Evolutionary conservation across 2,888 invertebrate species (phyloP).

Genomic region (Thalpophila matura): DNA sequence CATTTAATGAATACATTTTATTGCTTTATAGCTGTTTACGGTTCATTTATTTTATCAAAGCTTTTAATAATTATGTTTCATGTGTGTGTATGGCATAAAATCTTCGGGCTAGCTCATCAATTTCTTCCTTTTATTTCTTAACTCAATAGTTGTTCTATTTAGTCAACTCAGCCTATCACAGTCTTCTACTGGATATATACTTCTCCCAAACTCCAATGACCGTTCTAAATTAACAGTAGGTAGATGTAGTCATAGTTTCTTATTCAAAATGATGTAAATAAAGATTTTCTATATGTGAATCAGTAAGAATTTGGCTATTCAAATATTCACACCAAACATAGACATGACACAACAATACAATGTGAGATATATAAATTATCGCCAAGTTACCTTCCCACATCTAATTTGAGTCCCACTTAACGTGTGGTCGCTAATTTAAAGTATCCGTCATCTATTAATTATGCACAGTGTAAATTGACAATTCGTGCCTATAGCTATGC

Average conservation of each 20-base stretch:
- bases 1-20: too few species aligned
- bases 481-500: not conserved
- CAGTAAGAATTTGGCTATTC: not conserved
- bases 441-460: conserved; percentile 19
- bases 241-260: not conserved
- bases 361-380: conserved; percentile 38
- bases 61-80: too few species aligned
- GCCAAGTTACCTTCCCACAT: conserved; percentile 11
- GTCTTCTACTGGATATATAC: too few species aligned
- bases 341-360: conserved; percentile 5
- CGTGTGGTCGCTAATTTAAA: conserved; percentile 4
- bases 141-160: too few species aligned
- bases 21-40: too few species aligned
- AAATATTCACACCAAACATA: conserved; percentile 8
- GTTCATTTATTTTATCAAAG: too few species aligned
- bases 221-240: not conserved
- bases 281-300: not conserved
- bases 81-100: too few species aligned
- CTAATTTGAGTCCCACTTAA: conserved; percentile 28
- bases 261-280: not conserved
- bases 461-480: not conserved
- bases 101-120: too few species aligned
- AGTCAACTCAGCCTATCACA: too few species aligned
- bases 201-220: not conserved
- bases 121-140: too few species aligned